Evolutionary conservation across 2,888 invertebrate species (phyloP).

Genomic region (Scrobipalpa costella): DNA sequence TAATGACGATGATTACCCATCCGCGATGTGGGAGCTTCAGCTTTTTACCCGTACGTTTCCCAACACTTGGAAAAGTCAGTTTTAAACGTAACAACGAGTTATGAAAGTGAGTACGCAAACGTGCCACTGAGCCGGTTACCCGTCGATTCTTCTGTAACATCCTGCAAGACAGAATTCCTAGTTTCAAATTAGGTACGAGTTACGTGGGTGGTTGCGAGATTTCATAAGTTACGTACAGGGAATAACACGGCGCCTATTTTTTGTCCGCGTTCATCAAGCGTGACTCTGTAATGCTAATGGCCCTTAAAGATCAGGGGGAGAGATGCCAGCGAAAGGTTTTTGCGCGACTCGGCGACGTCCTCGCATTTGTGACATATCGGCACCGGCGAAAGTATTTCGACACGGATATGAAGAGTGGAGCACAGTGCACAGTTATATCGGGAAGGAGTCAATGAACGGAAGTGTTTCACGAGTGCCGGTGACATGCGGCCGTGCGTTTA

Average conservation of each 20-base stretch:
- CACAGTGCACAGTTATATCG: constrained; percentile 62
- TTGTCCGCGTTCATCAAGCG: constrained; percentile 44
- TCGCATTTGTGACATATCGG: constrained; percentile 56
- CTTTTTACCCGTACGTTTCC: constrained; percentile 69
- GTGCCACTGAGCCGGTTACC: constrained; percentile 58
- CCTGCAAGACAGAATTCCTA: constrained; percentile 61
- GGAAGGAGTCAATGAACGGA: constrained; percentile 81
- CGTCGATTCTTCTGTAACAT: constrained; percentile 61
- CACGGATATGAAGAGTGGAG: constrained; percentile 53
- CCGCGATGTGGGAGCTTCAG: constrained; percentile 70
- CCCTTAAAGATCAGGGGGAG: constrained; percentile 58
- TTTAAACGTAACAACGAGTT: constrained; percentile 73
- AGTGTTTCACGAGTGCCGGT: constrained; percentile 74
- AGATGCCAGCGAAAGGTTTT: constrained; percentile 41
- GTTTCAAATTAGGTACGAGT: constrained; percentile 44
- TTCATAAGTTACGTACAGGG: constrained; percentile 34
- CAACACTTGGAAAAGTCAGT: constrained; percentile 72
- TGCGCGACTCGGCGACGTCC: constrained; percentile 40
- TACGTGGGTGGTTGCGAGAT: constrained; percentile 50
- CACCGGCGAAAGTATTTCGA: constrained; percentile 66
- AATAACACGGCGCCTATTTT: constrained; percentile 40
- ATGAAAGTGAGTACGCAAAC: constrained; percentile 75
- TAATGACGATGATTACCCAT: constrained; percentile 66
- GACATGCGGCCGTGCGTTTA: constrained; percentile 73
- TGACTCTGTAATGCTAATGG: constrained; percentile 54